Conservation (phyloP, 2,888 invertebrate species). For the Phanerotoma sp. region DNA sequence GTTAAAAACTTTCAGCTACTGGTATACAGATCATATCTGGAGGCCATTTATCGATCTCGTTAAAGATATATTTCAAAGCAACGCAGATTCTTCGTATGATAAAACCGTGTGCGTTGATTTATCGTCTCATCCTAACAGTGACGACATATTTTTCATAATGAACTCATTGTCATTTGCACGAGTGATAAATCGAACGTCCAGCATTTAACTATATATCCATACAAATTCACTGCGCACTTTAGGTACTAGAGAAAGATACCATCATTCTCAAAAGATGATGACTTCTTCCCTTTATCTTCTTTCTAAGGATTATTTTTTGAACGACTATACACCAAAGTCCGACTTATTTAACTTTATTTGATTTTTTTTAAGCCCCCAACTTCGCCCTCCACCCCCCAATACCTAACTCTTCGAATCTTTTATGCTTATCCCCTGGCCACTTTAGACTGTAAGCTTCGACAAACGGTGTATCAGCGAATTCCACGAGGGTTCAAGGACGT, state of each 20-base stretch:
- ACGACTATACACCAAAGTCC: background rate
- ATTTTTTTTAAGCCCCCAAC: background rate
- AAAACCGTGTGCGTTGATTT: slow-evolving; percentile 14
- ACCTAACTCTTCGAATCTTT: too few relatives aligned
- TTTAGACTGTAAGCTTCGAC: background rate
- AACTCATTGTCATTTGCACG: slow-evolving; percentile 31
- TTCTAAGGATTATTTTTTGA: background rate
- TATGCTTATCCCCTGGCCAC: slow-evolving; percentile 12
- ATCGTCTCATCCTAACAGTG: slow-evolving; percentile 12
- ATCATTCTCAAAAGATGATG: background rate
- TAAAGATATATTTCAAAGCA: slow-evolving; percentile 20
- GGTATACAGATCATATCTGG: slow-evolving; percentile 9
- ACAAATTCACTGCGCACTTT: background rate
- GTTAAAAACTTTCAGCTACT: slow-evolving; percentile 3
- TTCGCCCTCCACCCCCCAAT: background rate
- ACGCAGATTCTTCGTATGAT: slow-evolving; percentile 16
- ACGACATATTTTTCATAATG: slow-evolving; percentile 27
- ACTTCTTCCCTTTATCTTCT: background rate
- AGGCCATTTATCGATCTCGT: slow-evolving; percentile 32
- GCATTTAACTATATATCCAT: too few relatives aligned
- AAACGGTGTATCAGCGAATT: slow-evolving; percentile 30
- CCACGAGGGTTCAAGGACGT: slow-evolving; percentile 27
- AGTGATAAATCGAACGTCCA: slow-evolving; percentile 29
- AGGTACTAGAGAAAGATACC: too few relatives aligned
- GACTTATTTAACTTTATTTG: background rate